A percentile compares a stretch with the other conserved stretches of the same genome.
phyloP scores from a whole-genome alignment of 30 jellyfish, hydroid and myxozoan genomes.

The Turritopsis rubra region DNA sequence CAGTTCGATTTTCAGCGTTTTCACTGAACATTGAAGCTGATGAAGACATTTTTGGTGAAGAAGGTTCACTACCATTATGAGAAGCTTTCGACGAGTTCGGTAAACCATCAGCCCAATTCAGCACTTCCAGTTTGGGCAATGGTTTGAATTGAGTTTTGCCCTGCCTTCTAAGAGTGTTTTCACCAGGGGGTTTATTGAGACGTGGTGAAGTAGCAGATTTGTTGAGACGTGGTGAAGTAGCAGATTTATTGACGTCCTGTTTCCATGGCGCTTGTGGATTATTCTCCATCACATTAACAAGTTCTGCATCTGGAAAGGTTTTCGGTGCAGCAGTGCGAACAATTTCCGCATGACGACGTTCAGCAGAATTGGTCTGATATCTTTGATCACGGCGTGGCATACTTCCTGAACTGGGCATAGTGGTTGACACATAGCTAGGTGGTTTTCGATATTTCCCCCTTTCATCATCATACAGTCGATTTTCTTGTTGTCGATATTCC shows the following conservation, averaged over 20 bases:
- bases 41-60: slow-evolving; percentile 71
- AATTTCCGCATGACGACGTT: slow-evolving; percentile 81
- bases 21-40: slow-evolving; percentile 87
- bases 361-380: slow-evolving; percentile 36
- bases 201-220: too few relatives aligned
- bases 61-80: slow-evolving; percentile 86
- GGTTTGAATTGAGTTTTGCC: slow-evolving; percentile 90
- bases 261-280: slow-evolving; percentile 94
- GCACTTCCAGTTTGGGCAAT: slow-evolving; percentile 79
- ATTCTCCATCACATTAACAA: slow-evolving; percentile 68
- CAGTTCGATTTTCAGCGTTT: slow-evolving; percentile 84
- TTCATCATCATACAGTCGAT: slow-evolving; percentile 21
- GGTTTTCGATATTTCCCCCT: slow-evolving; percentile 35
- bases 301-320: slow-evolving; percentile 61
- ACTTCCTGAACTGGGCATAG: slow-evolving; percentile 72
- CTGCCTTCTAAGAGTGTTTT: slow-evolving; percentile 80
- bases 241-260: slow-evolving; percentile 49
- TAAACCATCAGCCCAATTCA: slow-evolving; percentile 94
- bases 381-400: slow-evolving; percentile 46
- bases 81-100: slow-evolving; percentile 79
- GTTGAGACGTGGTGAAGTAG: slow-evolving; percentile 49
- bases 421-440: slow-evolving; percentile 46
- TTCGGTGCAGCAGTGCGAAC: slow-evolving; percentile 89
- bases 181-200: slow-evolving; percentile 72
- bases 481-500: not conserved